A percentile compares a stretch with the other conserved stretches of the same genome.
Conservation (phyloP, 1,140 invertebrate species). For the Anoplophora glabripennis region DNA sequence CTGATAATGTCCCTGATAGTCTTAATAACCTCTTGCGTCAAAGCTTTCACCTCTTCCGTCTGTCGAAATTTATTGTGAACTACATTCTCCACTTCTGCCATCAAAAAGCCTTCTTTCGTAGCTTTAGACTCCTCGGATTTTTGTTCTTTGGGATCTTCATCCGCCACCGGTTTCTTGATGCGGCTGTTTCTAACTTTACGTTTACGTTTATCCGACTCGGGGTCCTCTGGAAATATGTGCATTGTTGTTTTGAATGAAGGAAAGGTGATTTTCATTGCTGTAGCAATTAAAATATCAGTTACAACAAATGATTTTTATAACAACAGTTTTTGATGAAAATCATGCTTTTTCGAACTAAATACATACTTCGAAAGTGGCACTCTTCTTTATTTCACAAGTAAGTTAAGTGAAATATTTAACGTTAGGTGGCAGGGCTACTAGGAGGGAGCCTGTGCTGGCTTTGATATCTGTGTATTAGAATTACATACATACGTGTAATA, state of each 20-base stretch:
- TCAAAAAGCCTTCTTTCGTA: constrained; percentile 63
- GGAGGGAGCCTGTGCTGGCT: too few species aligned
- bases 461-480: too few species aligned
- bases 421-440: too few species aligned
- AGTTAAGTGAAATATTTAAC: too few species aligned
- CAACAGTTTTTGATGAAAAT: too few species aligned
- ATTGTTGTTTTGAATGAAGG: constrained; percentile 66
- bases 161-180: constrained; percentile 17
- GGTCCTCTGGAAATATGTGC: constrained; percentile 61
- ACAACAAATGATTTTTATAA: not conserved
- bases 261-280: constrained; percentile 57
- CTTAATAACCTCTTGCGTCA: constrained; percentile 96
- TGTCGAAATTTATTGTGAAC: constrained; percentile 84
- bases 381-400: too few species aligned
- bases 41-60: constrained; percentile 94
- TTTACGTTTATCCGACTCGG: constrained; percentile 54
- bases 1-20: constrained; percentile 96
- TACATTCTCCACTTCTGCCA: constrained; percentile 95
- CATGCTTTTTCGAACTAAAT: too few species aligned
- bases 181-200: constrained; percentile 52
- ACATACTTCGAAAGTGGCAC: too few species aligned
- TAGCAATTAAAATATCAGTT: constrained; percentile 20
- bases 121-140: constrained; percentile 38
- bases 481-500: too few species aligned
- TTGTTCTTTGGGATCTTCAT: constrained; percentile 14